Evolutionary conservation across 2,113 vertebrate species (phyloP).

Genomic region (Emberiza fucata): DNA sequence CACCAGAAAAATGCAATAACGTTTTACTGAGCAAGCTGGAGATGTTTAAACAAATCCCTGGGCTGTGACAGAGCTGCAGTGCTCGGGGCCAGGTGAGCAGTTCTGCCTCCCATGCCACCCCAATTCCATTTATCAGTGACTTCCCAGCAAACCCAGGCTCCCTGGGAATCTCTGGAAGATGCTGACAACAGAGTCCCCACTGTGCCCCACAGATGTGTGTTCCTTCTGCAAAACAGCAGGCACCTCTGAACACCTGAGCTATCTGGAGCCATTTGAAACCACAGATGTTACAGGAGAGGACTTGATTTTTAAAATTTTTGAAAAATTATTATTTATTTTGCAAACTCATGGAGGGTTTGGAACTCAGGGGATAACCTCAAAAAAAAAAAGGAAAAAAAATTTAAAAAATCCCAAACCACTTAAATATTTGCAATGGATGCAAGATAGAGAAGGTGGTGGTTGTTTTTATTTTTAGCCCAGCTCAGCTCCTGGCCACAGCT

Average conservation of each 20-base stretch:
- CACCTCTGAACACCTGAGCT: background rate
- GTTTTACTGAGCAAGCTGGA: background rate
- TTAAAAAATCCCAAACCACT: background rate
- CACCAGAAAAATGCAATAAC: background rate
- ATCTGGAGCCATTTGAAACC: background rate
- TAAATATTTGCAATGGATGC: background rate
- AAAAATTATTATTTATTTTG: background rate
- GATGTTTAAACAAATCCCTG: background rate
- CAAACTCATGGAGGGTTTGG: background rate
- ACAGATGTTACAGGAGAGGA: background rate
- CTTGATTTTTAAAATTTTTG: fast-evolving
- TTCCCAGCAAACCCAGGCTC: background rate
- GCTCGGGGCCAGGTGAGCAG: background rate
- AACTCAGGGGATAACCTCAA: background rate
- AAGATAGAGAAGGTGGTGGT: background rate
- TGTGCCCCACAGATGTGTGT: fast-evolving
- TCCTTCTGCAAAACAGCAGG: background rate
- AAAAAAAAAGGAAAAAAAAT: background rate
- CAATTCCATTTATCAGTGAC: background rate
- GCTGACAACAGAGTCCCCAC: background rate
- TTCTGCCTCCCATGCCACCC: background rate
- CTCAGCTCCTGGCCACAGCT: background rate
- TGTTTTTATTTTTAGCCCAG: background rate
- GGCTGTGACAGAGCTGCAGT: background rate
- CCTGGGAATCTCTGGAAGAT: background rate